Conservation (phyloP, 2,113 vertebrate genomes). For the Agapornis roseicollis region DNA sequence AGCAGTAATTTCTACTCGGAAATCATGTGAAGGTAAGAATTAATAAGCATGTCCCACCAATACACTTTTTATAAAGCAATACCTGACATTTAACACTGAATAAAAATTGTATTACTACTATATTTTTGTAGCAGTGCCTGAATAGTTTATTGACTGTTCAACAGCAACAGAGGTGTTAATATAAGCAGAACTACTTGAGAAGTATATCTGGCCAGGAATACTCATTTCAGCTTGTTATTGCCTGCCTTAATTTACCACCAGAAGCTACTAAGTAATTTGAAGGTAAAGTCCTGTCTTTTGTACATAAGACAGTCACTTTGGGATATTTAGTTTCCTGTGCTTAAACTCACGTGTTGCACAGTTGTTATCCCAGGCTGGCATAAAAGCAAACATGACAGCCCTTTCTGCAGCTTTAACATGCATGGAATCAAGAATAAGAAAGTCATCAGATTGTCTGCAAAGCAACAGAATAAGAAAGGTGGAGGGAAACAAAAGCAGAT, state of each 20-base stretch:
- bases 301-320: background rate
- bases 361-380: background rate
- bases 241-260: background rate
- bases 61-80: background rate
- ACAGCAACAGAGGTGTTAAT: background rate
- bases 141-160: background rate
- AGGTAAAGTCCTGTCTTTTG: background rate
- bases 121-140: background rate
- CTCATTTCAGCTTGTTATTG: background rate
- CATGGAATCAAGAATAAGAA: background rate
- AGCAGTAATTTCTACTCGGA: background rate
- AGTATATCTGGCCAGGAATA: background rate
- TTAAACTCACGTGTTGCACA: background rate
- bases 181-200: background rate
- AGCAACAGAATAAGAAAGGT: background rate
- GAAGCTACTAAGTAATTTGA: background rate
- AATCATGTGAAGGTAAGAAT: background rate
- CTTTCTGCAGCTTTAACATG: background rate
- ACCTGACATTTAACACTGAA: background rate
- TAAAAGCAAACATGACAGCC: background rate
- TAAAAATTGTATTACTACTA: background rate
- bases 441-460: background rate
- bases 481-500: background rate
- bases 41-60: fast-evolving
- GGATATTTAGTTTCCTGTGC: background rate